Evolutionary conservation across 2,797 vertebrate genomes (phyloP).

Genomic region (Etheostoma perlongum): DNA sequence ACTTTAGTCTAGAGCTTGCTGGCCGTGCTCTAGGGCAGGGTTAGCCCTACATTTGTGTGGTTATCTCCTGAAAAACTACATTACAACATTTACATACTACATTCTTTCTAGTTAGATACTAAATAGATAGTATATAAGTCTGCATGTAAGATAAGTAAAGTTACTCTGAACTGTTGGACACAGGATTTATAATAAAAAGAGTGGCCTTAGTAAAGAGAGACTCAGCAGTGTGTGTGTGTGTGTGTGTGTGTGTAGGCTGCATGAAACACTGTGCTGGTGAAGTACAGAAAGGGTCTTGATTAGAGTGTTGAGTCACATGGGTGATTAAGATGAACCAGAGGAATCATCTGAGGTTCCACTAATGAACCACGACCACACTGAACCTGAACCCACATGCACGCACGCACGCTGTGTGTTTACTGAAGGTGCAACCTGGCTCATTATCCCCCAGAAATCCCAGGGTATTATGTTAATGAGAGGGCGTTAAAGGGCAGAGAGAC

Average conservation of each 20-base stretch:
- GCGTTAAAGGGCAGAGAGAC: conserved; percentile 78
- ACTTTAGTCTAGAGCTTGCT: no score
- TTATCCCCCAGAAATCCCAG: conserved; percentile 73
- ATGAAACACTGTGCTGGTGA: conserved; percentile 16
- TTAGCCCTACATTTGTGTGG: no score
- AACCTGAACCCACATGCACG: conserved; percentile 31
- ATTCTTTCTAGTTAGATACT: neutral
- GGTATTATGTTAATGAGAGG: conserved; percentile 81
- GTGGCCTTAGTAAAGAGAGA: conserved; percentile 23
- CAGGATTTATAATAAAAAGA: conserved; percentile 4
- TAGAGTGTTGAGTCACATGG: conserved; percentile 63
- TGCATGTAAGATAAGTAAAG: conserved; percentile 24
- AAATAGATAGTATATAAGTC: neutral
- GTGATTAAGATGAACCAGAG: conserved; percentile 73
- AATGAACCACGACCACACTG: conserved; percentile 75
- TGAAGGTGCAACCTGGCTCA: conserved; percentile 73
- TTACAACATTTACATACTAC: no score
- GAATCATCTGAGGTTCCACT: conserved; percentile 69
- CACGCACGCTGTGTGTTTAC: conserved; percentile 54
- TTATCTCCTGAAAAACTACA: no score
- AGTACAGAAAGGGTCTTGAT: conserved; percentile 63
- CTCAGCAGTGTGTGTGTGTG: conserved; percentile 16
- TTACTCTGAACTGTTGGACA: conserved; percentile 14
- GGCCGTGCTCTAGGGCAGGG: no score
- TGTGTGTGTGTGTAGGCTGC: conserved; percentile 1